These are phyloP conservation scores for Prochilodus magdalenae DNA, from an alignment of 2,113 vertebrate genomes.

Conservation along the genomic window DNA sequence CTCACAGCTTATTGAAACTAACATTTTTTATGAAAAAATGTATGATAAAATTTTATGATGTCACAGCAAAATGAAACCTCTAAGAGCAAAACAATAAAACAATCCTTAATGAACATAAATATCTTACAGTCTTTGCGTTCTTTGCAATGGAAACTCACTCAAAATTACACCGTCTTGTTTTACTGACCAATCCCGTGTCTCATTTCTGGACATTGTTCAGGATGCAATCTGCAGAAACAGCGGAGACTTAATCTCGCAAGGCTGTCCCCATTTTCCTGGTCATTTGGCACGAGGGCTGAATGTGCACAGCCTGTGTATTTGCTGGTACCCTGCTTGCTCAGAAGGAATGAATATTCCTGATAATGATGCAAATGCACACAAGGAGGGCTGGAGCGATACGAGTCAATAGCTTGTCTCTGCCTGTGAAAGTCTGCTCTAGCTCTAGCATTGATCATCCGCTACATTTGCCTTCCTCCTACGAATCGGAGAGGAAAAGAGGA, in stretches of 20 bases:
- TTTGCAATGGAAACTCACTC: not conserved
- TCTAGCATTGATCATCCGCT: conserved; percentile 45
- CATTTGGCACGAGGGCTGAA: conserved; percentile 15
- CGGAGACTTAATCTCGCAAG: not conserved
- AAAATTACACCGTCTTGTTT: not conserved
- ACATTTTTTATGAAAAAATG: no score
- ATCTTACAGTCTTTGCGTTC: not conserved
- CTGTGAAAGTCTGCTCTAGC: conserved; percentile 20
- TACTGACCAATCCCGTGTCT: not conserved
- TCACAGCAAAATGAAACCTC: no score
- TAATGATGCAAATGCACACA: conserved; percentile 19
- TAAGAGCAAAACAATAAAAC: not conserved
- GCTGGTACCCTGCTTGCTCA: not conserved
- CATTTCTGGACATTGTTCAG: not conserved
- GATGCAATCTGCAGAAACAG: conserved; percentile 32
- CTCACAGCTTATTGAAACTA: no score
- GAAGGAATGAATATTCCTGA: conserved; percentile 39
- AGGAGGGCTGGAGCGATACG: not conserved
- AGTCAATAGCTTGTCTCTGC: conserved; percentile 41
- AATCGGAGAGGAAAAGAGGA: conserved; percentile 38
- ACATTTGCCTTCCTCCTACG: conserved; percentile 33
- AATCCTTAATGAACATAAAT: not conserved
- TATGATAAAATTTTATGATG: no score
- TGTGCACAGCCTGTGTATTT: not conserved
- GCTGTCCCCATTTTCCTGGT: conserved; percentile 14